phyloP scores from a whole-genome alignment of 2,113 vertebrate genomes.

The Archocentrus centrarchus region DNA sequence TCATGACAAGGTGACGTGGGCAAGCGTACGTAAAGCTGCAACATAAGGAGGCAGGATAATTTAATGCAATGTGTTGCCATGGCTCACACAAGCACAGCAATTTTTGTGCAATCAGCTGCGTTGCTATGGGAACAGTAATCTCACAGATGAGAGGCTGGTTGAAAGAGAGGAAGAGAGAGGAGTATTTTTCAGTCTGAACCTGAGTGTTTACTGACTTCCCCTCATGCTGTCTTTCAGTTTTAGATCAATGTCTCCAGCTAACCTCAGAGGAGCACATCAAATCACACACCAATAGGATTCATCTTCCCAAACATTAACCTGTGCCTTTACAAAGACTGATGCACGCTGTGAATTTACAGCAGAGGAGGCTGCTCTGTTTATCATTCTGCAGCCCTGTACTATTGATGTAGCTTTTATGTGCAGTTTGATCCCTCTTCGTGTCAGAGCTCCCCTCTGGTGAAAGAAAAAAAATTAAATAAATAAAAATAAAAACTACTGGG shows the following conservation, averaged over 20 bases:
- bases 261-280: constrained; percentile 30
- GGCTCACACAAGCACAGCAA: constrained; percentile 80
- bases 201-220: constrained; percentile 69
- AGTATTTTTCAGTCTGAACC: constrained; percentile 56
- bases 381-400: constrained; percentile 53
- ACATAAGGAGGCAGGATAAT: constrained; percentile 30
- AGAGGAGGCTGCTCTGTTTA: constrained; percentile 44
- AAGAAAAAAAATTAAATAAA: constrained; percentile 12
- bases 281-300: constrained; percentile 61
- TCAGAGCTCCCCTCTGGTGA: constrained; percentile 46
- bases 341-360: constrained; percentile 56
- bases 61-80: constrained; percentile 79
- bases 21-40: background rate
- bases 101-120: constrained; percentile 81
- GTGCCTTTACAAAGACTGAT: constrained; percentile 35
- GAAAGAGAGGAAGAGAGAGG: constrained; percentile 47
- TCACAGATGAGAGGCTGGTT: constrained; percentile 66
- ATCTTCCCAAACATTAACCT: constrained; percentile 57
- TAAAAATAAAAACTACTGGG: constrained; percentile 23
- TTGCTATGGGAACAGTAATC: constrained; percentile 84
- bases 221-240: constrained; percentile 59
- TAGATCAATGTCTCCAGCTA: constrained; percentile 63
- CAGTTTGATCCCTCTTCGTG: constrained; percentile 62
- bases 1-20: background rate
- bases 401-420: constrained; percentile 69